phyloP scores from a whole-genome alignment of 2,888 invertebrate species.

The Coleophora flavipennella region DNA sequence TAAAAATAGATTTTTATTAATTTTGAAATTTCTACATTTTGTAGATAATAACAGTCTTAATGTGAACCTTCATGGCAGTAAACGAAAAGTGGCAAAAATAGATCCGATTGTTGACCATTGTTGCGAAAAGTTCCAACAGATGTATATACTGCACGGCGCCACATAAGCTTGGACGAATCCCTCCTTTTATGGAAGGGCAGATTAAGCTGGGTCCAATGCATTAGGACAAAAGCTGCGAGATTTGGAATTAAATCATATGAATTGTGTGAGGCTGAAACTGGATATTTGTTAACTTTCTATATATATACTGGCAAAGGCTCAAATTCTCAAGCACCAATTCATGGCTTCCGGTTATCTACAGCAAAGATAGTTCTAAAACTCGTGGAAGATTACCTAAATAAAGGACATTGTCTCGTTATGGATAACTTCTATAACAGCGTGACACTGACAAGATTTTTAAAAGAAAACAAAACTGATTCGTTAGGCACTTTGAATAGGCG shows the following conservation, averaged over 20 bases:
- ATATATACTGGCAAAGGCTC: background rate
- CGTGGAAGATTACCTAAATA: constrained; percentile 7
- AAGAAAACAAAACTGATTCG: constrained; percentile 5
- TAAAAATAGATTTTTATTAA: background rate
- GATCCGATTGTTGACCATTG: constrained; percentile 12
- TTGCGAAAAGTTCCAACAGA: constrained; percentile 11
- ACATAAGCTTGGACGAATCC: constrained; percentile 12
- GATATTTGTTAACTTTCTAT: background rate
- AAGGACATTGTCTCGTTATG: constrained; percentile 13
- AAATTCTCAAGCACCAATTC: constrained; percentile 2
- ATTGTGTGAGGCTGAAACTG: constrained; percentile 9
- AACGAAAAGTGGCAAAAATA: constrained; percentile 15
- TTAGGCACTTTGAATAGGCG: constrained; percentile 8
- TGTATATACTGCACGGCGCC: too few species aligned
- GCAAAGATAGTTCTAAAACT: constrained; percentile 13
- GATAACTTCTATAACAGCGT: constrained; percentile 15
- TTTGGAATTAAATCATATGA: constrained; percentile 14
- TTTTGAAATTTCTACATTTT: constrained; percentile 1
- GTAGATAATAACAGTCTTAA: background rate
- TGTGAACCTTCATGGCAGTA: constrained; percentile 2
- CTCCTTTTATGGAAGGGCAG: constrained; percentile 14
- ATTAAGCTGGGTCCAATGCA: constrained; percentile 12
- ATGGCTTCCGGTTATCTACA: constrained; percentile 13
- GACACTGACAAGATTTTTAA: constrained; percentile 2
- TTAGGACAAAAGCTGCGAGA: constrained; percentile 13